A percentile compares a stretch with the other conserved stretches of the same genome.
These are phyloP conservation scores for Peromyscus leucopus DNA, from an alignment of 2,113 vertebrate species.

Conservation along the genomic window DNA sequence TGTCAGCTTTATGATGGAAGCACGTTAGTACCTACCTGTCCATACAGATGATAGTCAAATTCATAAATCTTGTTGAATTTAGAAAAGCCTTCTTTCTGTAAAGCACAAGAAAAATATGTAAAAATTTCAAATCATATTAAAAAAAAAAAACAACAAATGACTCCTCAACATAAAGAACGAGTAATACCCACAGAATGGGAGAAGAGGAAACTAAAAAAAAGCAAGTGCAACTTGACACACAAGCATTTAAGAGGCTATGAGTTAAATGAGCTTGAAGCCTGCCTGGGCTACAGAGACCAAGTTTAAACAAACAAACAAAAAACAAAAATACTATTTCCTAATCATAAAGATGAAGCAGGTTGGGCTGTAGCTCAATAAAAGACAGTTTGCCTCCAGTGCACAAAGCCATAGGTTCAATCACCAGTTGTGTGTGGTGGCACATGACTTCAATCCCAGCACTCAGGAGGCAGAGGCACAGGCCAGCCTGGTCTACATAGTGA, in stretches of 20 bases:
- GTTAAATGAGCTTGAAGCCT: neutral
- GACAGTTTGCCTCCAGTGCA: neutral
- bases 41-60: slow-evolving; percentile 95
- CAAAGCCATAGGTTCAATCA: neutral
- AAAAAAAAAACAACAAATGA: slow-evolving; percentile 61
- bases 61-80: slow-evolving; percentile 99
- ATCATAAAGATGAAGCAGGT: neutral
- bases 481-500: neutral
- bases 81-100: slow-evolving; percentile 95
- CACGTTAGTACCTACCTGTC: slow-evolving; percentile 90
- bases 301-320: no score
- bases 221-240: neutral
- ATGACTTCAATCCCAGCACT: no score
- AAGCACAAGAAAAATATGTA: slow-evolving; percentile 70
- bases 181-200: neutral
- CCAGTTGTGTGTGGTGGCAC: neutral
- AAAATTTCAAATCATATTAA: slow-evolving; percentile 23
- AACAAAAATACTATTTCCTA: neutral
- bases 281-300: neutral
- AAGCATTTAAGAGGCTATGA: neutral
- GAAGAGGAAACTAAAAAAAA: neutral
- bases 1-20: neutral
- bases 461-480: neutral
- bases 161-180: slow-evolving; percentile 7
- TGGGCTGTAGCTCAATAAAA: neutral